Evolutionary conservation across 2,113 vertebrate genomes (phyloP), one percentile per base, ranked within the genome.

Genomic region (Numida meleagris): DNA sequence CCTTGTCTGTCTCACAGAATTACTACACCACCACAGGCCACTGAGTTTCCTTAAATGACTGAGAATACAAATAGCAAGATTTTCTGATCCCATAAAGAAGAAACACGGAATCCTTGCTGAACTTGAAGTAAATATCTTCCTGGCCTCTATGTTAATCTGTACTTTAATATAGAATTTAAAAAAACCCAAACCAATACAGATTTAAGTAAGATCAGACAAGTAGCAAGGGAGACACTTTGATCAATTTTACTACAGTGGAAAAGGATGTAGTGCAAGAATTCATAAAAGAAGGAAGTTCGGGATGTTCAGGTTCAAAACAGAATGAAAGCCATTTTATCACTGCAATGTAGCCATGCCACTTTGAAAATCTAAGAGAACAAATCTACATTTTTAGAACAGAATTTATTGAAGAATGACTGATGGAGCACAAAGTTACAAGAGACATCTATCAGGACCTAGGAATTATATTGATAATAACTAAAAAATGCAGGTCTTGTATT

Each of bases 241-340:
- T 81, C 4, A 9, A 10, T 75, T 51, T 51, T 61, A 46, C 14
- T 51, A 5, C 2, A 1, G 51, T 16, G 5, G 31, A 84, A 91
- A 86, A 78, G 59, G 33, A 4, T 24, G 2, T 14, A 40, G 9
- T 10, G 1, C 13, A 63, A 66, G 31, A 80, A 45, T 76, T 62
- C 1, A 2, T 53, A 58, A 55, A 2, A 50, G 34, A 89, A 65
- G 14, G 42, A 66, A 75, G 12, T 45, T 78, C 33, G 51, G 25
- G 18, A 43, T 74, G 5, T 13, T 77, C 42, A 46, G 0, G 0
- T 81, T 89, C 43, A 34, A 14, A 72, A 61, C 14, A 42, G 83
- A 81, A 90, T 48, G 10, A 79, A 17, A 1, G 2, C 40, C 1
- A 46, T 59, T 45, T 61, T 66, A 36, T 65, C n/a, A 27, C 38